phyloP scores from a whole-genome alignment of 2,113 vertebrate genomes.

The Notothenia rossii region DNA sequence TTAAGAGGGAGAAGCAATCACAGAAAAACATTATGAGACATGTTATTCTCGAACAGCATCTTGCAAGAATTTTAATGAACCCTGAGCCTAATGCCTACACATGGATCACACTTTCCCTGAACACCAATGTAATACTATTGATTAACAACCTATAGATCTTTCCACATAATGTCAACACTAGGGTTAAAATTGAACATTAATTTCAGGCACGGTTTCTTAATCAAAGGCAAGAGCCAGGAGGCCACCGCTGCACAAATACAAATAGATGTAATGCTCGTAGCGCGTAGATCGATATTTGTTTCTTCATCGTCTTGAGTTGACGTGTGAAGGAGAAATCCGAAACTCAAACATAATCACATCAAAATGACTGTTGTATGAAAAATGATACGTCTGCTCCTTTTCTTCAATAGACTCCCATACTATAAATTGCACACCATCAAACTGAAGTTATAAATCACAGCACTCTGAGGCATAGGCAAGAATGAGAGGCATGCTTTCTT shows the following conservation, averaged over 20 bases:
- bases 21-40: slow-evolving; percentile 55
- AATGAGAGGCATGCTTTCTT: slow-evolving; percentile 72
- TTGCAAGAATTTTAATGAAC: slow-evolving; percentile 64
- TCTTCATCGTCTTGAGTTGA: slow-evolving; percentile 54
- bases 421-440: slow-evolving; percentile 69
- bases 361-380: slow-evolving; percentile 58
- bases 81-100: slow-evolving; percentile 22
- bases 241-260: slow-evolving; percentile 23
- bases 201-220: slow-evolving; percentile 53
- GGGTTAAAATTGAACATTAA: slow-evolving; percentile 44
- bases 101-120: slow-evolving; percentile 37
- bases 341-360: slow-evolving; percentile 69
- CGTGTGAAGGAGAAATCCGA: slow-evolving; percentile 62
- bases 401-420: slow-evolving; percentile 40
- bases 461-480: slow-evolving; percentile 52
- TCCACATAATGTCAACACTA: slow-evolving; percentile 27
- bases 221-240: slow-evolving; percentile 44
- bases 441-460: slow-evolving; percentile 71
- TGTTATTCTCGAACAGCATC: slow-evolving; percentile 49
- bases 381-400: slow-evolving; percentile 59
- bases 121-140: slow-evolving; percentile 49
- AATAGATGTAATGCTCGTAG: slow-evolving; percentile 50
- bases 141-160: slow-evolving; percentile 46
- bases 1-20: slow-evolving; percentile 34
- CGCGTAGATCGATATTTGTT: slow-evolving; percentile 63